A percentile compares a stretch with the other conserved stretches of the same genome.
phyloP scores from a whole-genome alignment of 1,140 invertebrate species.

The Aphidius gifuensis region DNA sequence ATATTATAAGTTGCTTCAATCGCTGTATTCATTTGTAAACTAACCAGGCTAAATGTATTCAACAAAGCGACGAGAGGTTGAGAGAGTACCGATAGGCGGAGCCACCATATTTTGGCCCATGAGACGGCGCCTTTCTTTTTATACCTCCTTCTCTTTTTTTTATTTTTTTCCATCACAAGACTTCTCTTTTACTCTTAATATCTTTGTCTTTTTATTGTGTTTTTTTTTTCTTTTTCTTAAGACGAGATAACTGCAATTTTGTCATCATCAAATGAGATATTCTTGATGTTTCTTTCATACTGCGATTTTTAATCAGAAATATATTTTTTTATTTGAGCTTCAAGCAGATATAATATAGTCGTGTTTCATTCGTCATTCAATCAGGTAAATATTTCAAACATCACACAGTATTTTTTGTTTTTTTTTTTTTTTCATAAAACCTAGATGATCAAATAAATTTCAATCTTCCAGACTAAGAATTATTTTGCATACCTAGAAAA shows the following conservation, averaged over 20 bases:
- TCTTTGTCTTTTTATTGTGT: slow-evolving; percentile 34
- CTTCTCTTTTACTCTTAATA: neutral
- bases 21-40: slow-evolving; percentile 73
- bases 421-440: too few relatives aligned
- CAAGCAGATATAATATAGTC: too few relatives aligned
- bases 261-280: too few relatives aligned
- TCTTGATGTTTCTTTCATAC: too few relatives aligned
- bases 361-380: too few relatives aligned
- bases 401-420: neutral
- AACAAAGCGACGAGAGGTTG: slow-evolving; percentile 44
- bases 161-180: slow-evolving; percentile 30
- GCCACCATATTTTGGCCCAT: slow-evolving; percentile 48
- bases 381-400: too few relatives aligned
- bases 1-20: slow-evolving; percentile 74
- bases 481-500: slow-evolving; percentile 1
- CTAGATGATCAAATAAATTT: slow-evolving; percentile 19
- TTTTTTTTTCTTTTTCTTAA: slow-evolving; percentile 31
- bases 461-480: slow-evolving; percentile 27
- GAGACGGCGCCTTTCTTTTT: slow-evolving; percentile 50
- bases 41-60: slow-evolving; percentile 62
- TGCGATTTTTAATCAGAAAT: too few relatives aligned
- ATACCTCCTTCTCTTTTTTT: slow-evolving; percentile 46
- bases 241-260: too few relatives aligned
- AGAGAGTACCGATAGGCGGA: slow-evolving; percentile 53
- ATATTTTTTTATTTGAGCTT: too few relatives aligned